Conservation (phyloP, 2,797 vertebrate genomes). For the Margarornis squamiger region DNA sequence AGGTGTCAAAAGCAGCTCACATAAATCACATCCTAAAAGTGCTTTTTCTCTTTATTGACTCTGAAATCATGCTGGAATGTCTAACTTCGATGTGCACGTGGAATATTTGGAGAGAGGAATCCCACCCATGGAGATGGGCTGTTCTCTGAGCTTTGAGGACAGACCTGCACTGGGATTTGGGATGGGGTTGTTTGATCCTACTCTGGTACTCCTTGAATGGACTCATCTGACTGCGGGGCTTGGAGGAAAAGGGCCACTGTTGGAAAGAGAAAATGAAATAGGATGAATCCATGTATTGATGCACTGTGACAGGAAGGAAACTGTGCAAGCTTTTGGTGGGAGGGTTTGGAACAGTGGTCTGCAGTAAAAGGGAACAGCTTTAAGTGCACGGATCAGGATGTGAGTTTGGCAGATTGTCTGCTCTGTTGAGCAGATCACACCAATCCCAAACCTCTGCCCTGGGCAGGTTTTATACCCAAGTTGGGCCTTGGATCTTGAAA, state of each 20-base stretch:
- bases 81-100: neutral
- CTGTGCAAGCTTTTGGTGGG: neutral
- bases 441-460: neutral
- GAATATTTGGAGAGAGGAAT: neutral
- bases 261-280: neutral
- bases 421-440: neutral
- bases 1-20: neutral
- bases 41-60: conserved; percentile 6
- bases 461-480: neutral
- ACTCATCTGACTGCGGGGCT: neutral
- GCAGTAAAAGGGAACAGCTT: neutral
- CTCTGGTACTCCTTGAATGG: neutral
- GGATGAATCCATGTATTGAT: neutral
- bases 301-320: neutral
- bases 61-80: neutral
- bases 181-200: neutral
- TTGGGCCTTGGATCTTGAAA: neutral
- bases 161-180: neutral
- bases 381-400: neutral
- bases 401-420: neutral
- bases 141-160: neutral
- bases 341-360: neutral
- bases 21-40: neutral
- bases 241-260: neutral
- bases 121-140: neutral